A percentile compares a stretch with the other conserved stretches of the same genome.
These are phyloP conservation scores for Pygathrix nemaeus DNA, from an alignment of 2,113 vertebrate genomes.

Conservation along the genomic window DNA sequence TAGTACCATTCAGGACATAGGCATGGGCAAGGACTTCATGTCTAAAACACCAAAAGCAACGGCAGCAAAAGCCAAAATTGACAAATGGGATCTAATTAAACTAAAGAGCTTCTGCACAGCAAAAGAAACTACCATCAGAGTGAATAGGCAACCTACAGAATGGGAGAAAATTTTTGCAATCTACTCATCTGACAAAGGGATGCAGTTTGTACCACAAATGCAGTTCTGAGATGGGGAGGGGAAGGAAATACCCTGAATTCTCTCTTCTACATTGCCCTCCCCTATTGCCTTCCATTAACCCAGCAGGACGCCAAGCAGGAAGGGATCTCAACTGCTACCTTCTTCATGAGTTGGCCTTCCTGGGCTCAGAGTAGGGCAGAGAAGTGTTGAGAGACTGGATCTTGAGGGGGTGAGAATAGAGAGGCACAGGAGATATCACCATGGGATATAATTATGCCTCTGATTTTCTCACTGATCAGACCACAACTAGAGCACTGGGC, in stretches of 20 bases:
- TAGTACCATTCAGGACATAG: too few species aligned
- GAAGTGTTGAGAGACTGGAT: neutral
- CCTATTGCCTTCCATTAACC: neutral
- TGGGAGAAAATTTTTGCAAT: too few species aligned
- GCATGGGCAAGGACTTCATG: too few species aligned
- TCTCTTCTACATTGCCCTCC: neutral
- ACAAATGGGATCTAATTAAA: too few species aligned
- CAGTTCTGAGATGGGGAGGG: neutral
- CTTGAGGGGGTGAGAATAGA: neutral
- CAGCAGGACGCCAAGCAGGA: neutral
- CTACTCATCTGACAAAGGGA: neutral
- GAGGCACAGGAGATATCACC: neutral
- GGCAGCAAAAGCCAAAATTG: too few species aligned
- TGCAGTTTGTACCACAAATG: neutral
- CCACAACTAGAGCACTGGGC: neutral
- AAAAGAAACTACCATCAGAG: too few species aligned
- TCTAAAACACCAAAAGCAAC: too few species aligned
- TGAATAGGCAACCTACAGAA: too few species aligned
- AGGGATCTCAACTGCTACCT: neutral
- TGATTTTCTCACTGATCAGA: neutral
- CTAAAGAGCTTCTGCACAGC: too few species aligned
- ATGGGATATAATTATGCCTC: neutral
- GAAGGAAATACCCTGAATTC: neutral
- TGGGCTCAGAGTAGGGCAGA: neutral
- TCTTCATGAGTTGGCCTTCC: neutral